phyloP scores from a whole-genome alignment of 2,797 vertebrate species.

The Luscinia megarhynchos region DNA sequence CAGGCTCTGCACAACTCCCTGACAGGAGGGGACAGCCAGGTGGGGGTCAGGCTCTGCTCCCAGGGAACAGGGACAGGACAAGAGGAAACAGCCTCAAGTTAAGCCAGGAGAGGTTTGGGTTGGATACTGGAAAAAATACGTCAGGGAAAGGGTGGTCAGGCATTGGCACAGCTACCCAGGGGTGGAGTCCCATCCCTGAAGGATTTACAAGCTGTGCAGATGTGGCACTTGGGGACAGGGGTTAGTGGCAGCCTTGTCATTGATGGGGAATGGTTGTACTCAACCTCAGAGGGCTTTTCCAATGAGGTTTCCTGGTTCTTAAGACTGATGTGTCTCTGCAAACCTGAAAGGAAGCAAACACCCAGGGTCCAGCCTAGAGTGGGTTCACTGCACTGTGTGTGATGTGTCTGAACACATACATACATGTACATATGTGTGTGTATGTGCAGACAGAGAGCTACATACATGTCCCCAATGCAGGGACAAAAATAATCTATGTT shows the following conservation, averaged over 20 bases:
- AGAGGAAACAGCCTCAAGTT: neutral
- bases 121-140: neutral
- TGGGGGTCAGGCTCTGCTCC: neutral
- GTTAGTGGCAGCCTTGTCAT: neutral
- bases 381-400: neutral
- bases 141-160: neutral
- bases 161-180: neutral
- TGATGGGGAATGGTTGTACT: neutral
- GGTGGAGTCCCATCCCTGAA: neutral
- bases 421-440: fast-evolving
- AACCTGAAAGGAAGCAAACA: neutral
- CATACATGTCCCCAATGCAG: neutral
- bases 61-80: neutral
- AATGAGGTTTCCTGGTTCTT: neutral
- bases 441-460: neutral
- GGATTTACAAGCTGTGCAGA: fast-evolving
- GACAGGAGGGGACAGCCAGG: neutral
- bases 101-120: neutral
- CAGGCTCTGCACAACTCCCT: neutral
- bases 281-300: neutral
- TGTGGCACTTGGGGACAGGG: neutral
- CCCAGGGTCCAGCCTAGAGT: fast-evolving
- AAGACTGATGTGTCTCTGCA: neutral
- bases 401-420: neutral
- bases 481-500: neutral